phyloP scores from a whole-genome alignment of 2,797 vertebrate species.

The Microchirus variegatus region DNA sequence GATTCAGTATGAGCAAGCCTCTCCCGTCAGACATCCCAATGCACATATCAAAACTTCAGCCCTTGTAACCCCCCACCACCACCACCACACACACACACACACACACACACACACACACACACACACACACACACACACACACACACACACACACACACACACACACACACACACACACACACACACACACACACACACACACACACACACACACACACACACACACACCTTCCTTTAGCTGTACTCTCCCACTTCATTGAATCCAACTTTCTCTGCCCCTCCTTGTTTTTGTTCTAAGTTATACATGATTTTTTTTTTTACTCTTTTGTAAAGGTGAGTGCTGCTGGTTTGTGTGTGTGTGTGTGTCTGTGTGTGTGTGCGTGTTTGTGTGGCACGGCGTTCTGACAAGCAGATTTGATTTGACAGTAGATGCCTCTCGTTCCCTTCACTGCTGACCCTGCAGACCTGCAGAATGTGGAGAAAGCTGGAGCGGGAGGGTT shows the following conservation, averaged over 20 bases:
- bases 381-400: slow-evolving; percentile 19
- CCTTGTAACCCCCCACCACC: slow-evolving; percentile 2
- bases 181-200: neutral
- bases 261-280: slow-evolving; percentile 23
- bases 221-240: slow-evolving; percentile 3
- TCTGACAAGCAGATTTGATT: slow-evolving; percentile 52
- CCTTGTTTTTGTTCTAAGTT: slow-evolving; percentile 36
- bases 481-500: neutral
- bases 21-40: slow-evolving; percentile 15
- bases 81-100: neutral
- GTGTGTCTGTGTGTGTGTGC: slow-evolving; percentile 39
- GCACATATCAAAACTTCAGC: slow-evolving; percentile 45
- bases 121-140: no score
- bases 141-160: neutral
- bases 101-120: neutral
- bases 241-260: slow-evolving; percentile 29
- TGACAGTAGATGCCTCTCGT: slow-evolving; percentile 47
- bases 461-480: slow-evolving; percentile 16
- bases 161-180: neutral
- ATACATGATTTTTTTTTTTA: slow-evolving; percentile 33
- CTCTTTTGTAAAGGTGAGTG: slow-evolving; percentile 26
- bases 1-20: slow-evolving; percentile 55
- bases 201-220: neutral
- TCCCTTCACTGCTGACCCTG: slow-evolving; percentile 48
- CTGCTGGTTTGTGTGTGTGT: slow-evolving; percentile 21